These are phyloP conservation scores for Zygogramma bicolorata DNA, from an alignment of 2,888 invertebrate genomes.

Conservation along the genomic window DNA sequence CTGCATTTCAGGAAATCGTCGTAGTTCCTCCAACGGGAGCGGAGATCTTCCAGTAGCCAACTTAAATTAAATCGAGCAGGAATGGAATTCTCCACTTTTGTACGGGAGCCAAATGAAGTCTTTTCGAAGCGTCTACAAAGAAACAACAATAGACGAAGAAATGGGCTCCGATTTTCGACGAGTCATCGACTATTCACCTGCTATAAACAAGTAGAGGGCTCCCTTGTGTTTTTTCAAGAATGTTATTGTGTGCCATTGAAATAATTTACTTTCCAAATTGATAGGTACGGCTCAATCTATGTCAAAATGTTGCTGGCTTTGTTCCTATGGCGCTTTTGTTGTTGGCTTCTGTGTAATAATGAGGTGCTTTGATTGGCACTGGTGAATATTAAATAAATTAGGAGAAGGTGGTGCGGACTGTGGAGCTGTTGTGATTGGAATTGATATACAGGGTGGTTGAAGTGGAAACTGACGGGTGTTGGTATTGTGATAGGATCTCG, in stretches of 20 bases:
- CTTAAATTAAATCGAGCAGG: slow-evolving; percentile 61
- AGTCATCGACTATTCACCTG: slow-evolving; percentile 63
- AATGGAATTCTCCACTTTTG: slow-evolving; percentile 63
- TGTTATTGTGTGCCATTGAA: slow-evolving; percentile 55
- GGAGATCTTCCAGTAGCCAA: slow-evolving; percentile 58
- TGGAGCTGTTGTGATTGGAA: slow-evolving; percentile 18
- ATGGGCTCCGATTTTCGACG: slow-evolving; percentile 48
- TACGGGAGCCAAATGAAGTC: slow-evolving; percentile 65
- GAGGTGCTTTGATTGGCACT: slow-evolving; percentile 51
- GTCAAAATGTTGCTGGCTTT: slow-evolving; percentile 57
- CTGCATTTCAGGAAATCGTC: slow-evolving; percentile 3
- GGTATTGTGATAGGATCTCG: neutral
- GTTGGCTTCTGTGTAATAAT: slow-evolving; percentile 49
- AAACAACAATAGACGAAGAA: slow-evolving; percentile 54
- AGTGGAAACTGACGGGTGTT: neutral
- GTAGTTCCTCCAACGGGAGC: neutral
- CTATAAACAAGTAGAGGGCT: slow-evolving; percentile 58
- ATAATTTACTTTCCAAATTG: slow-evolving; percentile 61
- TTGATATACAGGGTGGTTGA: neutral
- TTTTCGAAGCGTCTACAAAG: slow-evolving; percentile 60
- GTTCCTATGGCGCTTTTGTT: slow-evolving; percentile 48
- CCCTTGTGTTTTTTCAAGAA: slow-evolving; percentile 52
- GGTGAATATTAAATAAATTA: slow-evolving; percentile 54
- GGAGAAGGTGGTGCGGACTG: slow-evolving; percentile 23
- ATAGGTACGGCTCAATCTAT: slow-evolving; percentile 60